A percentile compares a stretch with the other conserved stretches of the same genome.
phyloP scores from a whole-genome alignment of 2,888 invertebrate genomes.

The Smittia sp. region DNA sequence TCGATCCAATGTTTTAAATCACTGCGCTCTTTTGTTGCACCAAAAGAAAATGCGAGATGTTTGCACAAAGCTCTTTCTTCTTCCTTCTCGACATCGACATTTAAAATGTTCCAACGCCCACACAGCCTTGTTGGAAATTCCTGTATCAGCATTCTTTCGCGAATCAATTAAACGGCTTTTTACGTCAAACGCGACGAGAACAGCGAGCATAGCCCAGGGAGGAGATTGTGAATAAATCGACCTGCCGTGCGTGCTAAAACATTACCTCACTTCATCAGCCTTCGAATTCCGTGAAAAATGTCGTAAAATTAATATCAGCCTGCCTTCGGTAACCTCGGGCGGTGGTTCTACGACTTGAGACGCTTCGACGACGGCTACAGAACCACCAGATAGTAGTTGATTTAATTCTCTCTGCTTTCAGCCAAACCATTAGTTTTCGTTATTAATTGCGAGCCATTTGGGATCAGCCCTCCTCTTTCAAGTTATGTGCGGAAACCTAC shows the following conservation, averaged over 20 bases:
- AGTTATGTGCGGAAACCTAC: background rate
- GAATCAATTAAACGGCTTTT: constrained; percentile 24
- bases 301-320: background rate
- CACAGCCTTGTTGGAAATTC: constrained; percentile 18
- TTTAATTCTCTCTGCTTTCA: background rate
- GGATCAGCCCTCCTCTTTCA: constrained; percentile 1
- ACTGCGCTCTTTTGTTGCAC: background rate
- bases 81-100: constrained; percentile 13
- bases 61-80: background rate
- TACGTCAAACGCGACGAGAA: constrained; percentile 12
- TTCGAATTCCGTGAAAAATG: background rate
- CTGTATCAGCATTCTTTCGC: background rate
- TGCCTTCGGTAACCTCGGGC: background rate
- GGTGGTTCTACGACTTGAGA: background rate
- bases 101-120: constrained; percentile 20
- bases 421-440: background rate
- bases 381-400: background rate
- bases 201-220: background rate
- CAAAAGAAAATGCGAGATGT: background rate
- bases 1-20: constrained; percentile 27
- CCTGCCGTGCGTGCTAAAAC: background rate
- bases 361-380: background rate
- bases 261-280: too few species aligned
- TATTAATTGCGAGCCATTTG: background rate
- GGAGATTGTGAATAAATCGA: background rate